Percentiles rank a stretch among this genome's conserved stretches.
phyloP scores from a whole-genome alignment of 2,113 vertebrate genomes.

The Neolamprologus sp. region DNA sequence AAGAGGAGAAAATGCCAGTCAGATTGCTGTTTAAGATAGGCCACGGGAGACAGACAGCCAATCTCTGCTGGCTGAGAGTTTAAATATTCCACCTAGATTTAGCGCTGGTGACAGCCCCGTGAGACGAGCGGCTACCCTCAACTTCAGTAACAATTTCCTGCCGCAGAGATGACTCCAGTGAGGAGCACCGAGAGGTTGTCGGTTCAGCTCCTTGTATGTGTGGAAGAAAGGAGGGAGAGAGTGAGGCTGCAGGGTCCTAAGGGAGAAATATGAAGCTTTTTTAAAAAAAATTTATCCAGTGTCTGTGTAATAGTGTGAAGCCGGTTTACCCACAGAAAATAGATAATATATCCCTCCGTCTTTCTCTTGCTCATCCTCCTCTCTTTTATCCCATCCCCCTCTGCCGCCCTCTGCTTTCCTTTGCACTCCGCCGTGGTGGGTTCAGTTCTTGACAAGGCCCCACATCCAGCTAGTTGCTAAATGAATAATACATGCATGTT shows the following conservation, averaged over 20 bases:
- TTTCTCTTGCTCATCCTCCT: background rate
- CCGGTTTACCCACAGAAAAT: background rate
- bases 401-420: background rate
- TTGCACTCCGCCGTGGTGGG: slow-evolving; percentile 11
- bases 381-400: background rate
- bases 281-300: rapidly evolving
- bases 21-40: slow-evolving; percentile 45
- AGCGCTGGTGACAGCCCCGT: background rate
- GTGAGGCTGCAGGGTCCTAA: background rate
- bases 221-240: background rate
- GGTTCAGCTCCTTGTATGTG: background rate
- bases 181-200: background rate
- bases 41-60: slow-evolving; percentile 13
- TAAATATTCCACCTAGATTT: slow-evolving; percentile 41
- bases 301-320: background rate
- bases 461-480: slow-evolving; percentile 60
- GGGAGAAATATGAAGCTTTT: background rate
- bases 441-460: slow-evolving; percentile 63
- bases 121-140: background rate
- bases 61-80: slow-evolving; percentile 4
- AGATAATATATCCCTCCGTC: background rate
- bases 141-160: slow-evolving; percentile 12
- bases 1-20: slow-evolving; percentile 34
- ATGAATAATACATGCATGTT: slow-evolving; percentile 70
- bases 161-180: background rate